phyloP scores from a whole-genome alignment of 2,113 vertebrate genomes.

The Leucopsar rothschildi region DNA sequence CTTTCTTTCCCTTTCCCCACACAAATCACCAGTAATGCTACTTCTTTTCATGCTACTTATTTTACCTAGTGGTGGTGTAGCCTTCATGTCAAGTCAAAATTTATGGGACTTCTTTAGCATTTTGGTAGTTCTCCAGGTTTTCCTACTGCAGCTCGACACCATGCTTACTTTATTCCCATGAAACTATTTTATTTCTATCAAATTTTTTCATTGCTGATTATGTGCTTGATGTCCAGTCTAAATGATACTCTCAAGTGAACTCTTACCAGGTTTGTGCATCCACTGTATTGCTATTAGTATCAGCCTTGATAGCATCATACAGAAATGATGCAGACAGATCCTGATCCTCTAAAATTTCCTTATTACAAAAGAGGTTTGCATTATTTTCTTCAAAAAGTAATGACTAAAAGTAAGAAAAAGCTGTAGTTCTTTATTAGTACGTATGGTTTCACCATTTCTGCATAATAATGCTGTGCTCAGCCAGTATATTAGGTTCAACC shows the following conservation, averaged over 20 bases:
- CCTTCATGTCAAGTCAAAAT: background rate
- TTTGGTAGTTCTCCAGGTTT: background rate
- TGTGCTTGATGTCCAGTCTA: background rate
- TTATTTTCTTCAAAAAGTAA: background rate
- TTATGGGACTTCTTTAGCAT: background rate
- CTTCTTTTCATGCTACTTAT: background rate
- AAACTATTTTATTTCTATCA: background rate
- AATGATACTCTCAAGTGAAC: conserved; percentile 79
- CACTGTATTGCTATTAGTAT: background rate
- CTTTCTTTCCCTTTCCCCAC: background rate
- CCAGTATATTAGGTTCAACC: background rate
- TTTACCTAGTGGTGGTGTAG: background rate
- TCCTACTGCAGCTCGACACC: background rate
- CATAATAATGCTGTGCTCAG: background rate
- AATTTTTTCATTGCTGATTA: background rate
- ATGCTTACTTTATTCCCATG: background rate
- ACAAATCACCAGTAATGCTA: background rate
- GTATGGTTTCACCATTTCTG: background rate
- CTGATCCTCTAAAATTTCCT: background rate
- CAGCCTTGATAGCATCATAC: background rate
- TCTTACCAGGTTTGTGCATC: background rate
- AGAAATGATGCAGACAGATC: background rate
- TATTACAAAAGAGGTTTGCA: background rate
- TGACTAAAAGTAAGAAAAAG: background rate
- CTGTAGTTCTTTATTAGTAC: background rate